Base-by-base conservation (phyloP, 2,797 vertebrate genomes). In the Cyclopterus lumpus region DNA sequence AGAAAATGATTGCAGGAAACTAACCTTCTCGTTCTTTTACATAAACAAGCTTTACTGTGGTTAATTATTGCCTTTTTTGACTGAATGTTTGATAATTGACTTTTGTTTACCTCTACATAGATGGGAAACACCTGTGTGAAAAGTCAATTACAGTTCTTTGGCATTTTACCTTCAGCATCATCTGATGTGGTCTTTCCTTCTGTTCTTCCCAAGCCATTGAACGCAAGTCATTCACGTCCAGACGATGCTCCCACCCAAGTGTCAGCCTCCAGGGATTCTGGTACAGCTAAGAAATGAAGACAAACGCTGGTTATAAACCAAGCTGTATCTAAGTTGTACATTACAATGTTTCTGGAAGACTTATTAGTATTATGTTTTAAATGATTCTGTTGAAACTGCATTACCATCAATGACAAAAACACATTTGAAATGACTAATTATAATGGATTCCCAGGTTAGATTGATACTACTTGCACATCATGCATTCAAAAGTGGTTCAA, bases 211-310 rank as follows among this genome's bases (percentile, higher is more conserved):
- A 67, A 0, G 78, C 87, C 7, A 12, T 3, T 2, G 28, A 28
- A 54, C 2, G 67, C 55, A 92, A 74, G 1, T 0, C 16, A 1
- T 12, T 0, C 1, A 54, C 0, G 30, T 83, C 55, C 59, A 75
- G 58, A 2, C 2, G 0, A 0, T 44, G 4, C 5, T 70, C 16
- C 92, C 92, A 94, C 5, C 34, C 91, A 53, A 93, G 91, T 20
- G 90, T 89, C 49, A 94, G 78, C 22, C 48, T 40, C 84, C 84
- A 81, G 4, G 89, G 92, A 77, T 92, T 88, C 66, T 64, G 81
- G 75, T 80, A 77, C n/a, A 91, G 59, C 91, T 92, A n/a, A 24
- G 24, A 62, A 26, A 58, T 14, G 1, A 32, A 22, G 1, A 63
- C 0, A 57, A 60, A 62, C 32, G 14, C 1, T 14, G 14, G 30